Evolutionary conservation across 2,888 invertebrate genomes (phyloP), one percentile per base, ranked within the genome.

Genomic region (Seira ritae): DNA sequence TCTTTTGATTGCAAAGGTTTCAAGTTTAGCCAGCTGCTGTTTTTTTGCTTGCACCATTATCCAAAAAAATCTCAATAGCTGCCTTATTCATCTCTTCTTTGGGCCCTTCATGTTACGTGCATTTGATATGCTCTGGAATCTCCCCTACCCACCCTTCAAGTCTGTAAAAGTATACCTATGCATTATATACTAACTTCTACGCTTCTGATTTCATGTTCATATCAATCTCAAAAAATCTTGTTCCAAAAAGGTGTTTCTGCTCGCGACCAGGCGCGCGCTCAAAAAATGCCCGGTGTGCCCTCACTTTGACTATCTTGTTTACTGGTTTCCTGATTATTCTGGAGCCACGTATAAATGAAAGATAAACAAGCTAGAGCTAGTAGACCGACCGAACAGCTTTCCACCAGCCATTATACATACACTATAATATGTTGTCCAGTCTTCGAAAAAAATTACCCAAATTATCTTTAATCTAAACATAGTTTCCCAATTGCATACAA

Each of bases 221-320:
- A 46, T 62, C n/a, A 72, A 81, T 69, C 69, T 17, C 24, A 76
- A 75, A 69, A 80, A 74, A 50, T 31, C 50, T n/a, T n/a, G n/a
- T 76, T 24, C 6, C 84, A 79, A 82, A n/a, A n/a, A n/a, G n/a
- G n/a, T n/a, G n/a, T n/a, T n/a, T 78, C 65, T 75, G 81, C 87
- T 86, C 85, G 85, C 87, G 88, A 86, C 86, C 84, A 84, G 87
- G 85, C 88, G 86, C 88, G 87, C 87, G 88, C 88, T 86, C 66
- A 77, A 75, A 50, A 55, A 75, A 75, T 67, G 60, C 80, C 73
- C 73, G 71, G 71, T 78, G 66, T 60, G n/a, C n/a, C n/a, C n/a
- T n/a, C n/a, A n/a, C n/a, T n/a, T n/a, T n/a, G n/a, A n/a, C n/a
- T n/a, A n/a, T n/a, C n/a, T n/a, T n/a, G n/a, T n/a, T n/a, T n/a